Base-by-base conservation (phyloP, 2,888 invertebrate species). In the Epirrhoe alternata region DNA sequence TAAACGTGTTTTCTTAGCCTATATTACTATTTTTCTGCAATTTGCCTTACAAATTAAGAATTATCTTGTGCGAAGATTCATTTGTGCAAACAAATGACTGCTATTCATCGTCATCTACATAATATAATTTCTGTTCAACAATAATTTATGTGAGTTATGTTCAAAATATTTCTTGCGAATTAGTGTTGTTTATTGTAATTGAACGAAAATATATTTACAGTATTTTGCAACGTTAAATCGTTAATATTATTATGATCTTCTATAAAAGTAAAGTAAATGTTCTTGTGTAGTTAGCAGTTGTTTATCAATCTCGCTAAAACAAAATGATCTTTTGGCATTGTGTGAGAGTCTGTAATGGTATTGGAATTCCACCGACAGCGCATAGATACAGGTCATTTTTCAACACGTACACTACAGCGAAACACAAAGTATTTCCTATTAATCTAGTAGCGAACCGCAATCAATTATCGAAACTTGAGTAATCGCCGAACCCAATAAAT, bases 381-480 rank as follows among this genome's bases (percentile, higher is more conserved):
- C 31, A 31, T 42, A 33, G 67, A 70, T 77, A 74, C 71, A 69
- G 73, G 74, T 80, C 82, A 85, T 85, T 83, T 84, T 76, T 83
- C 81, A 85, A 82, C 63, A 71, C 72, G 67, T 68, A 70, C 70
- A 77, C 67, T 81, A 84, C 83, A 86, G 79, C 82, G 79, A 84
- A 83, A 81, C 79, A 78, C 79, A 77, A 77, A 84, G 80, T 82
- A 82, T 79, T 84, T 81, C 85, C 84, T 89, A 92, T 92, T 90
- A 89, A 90, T 92, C 90, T 90, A 88, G 89, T 88, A 88, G 89
- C 86, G 79, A 73, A 83, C 82, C 81, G 85, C 82, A 87, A 93
- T 93, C 89, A 90, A 92, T 92, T 91, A 91, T 90, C 89, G 76
- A 90, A 91, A 89, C 85, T 85, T 91, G 90, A 93, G 86, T 88